phyloP scores from a whole-genome alignment of 2,888 invertebrate genomes.

The Saturnia japonica region DNA sequence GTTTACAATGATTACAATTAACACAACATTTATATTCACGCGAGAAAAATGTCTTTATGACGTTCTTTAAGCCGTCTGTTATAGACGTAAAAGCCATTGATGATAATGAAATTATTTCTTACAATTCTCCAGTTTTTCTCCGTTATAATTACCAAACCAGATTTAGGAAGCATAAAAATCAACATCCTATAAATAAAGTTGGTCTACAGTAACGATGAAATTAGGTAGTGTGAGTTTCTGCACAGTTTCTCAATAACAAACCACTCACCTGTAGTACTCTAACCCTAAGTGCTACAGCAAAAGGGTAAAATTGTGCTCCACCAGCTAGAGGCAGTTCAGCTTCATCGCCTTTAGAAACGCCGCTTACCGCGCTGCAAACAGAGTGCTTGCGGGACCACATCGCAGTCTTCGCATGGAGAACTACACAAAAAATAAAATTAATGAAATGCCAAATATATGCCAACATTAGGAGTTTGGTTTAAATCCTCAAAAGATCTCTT shows the following conservation, averaged over 20 bases:
- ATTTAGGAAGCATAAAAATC: no score
- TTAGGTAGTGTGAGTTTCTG: not conserved
- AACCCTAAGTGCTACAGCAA: slow-evolving; percentile 71
- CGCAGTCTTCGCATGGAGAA: slow-evolving; percentile 57
- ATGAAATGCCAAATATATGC: not conserved
- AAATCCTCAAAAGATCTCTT: no score
- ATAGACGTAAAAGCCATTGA: no score
- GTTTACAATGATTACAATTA: no score
- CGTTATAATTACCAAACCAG: no score
- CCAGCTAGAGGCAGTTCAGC: slow-evolving; percentile 43
- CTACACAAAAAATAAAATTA: slow-evolving; percentile 34
- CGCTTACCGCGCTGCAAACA: slow-evolving; percentile 73
- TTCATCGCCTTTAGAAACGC: slow-evolving; percentile 65
- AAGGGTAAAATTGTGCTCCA: slow-evolving; percentile 67
- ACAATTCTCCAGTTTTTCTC: no score
- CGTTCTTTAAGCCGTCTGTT: no score
- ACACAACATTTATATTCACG: no score
- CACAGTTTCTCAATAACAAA: not conserved
- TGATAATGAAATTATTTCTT: no score
- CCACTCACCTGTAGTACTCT: slow-evolving; percentile 66
- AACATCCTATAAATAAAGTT: not conserved
- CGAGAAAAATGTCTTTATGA: no score
- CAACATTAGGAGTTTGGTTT: not conserved
- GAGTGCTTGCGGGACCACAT: slow-evolving; percentile 80
- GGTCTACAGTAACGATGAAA: not conserved